Percentiles rank a stretch among this genome's conserved stretches.
phyloP scores from a whole-genome alignment of 2,888 invertebrate genomes.

The Bruchidius siliquastri region DNA sequence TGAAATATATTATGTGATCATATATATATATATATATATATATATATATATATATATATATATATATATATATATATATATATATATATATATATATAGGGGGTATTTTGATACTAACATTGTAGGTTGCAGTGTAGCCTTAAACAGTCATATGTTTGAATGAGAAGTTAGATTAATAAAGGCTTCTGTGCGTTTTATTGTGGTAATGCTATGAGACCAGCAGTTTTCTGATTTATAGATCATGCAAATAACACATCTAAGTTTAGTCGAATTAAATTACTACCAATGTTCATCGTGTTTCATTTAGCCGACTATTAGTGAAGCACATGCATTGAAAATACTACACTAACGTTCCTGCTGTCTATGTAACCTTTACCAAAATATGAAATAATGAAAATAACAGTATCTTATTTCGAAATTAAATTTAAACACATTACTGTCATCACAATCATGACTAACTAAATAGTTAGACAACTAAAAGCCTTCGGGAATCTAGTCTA shows the following conservation, averaged over 20 bases:
- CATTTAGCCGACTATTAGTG: background rate
- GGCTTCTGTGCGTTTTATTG: background rate
- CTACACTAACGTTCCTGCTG: too few relatives aligned
- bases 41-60: background rate
- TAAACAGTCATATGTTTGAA: background rate
- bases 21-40: background rate
- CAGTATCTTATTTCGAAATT: too few relatives aligned
- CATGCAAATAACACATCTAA: background rate
- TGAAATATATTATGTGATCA: background rate
- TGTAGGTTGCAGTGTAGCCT: background rate
- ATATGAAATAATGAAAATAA: too few relatives aligned
- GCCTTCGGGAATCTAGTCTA: too few relatives aligned
- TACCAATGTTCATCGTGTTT: background rate
- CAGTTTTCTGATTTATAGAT: background rate
- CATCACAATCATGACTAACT: too few relatives aligned
- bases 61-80: background rate
- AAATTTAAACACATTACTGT: too few relatives aligned
- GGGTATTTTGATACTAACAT: background rate
- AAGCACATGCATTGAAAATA: background rate
- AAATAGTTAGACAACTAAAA: too few relatives aligned
- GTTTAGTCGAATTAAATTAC: background rate
- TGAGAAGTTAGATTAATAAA: background rate
- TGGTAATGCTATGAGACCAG: background rate
- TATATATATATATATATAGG: background rate
- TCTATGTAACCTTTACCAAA: too few relatives aligned